Conservation (phyloP, 2,113 vertebrate species). For the Patagioenas fasciata region DNA sequence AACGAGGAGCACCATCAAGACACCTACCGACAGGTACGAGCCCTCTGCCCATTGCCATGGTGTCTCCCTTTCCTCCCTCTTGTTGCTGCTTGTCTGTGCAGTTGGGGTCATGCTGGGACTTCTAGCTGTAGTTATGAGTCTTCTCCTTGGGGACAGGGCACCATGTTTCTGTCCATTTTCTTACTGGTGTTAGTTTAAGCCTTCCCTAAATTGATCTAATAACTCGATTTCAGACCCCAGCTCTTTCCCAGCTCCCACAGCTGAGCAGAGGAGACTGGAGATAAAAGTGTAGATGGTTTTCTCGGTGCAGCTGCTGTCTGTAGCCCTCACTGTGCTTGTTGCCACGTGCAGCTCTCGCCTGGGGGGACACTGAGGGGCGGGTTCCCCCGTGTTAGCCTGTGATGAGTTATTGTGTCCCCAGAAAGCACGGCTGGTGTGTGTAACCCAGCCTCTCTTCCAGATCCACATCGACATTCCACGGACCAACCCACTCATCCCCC, state of each 20-base stretch:
- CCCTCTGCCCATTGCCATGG: not conserved
- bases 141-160: not conserved
- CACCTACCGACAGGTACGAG: constrained; percentile 92
- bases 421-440: not conserved
- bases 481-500: constrained; percentile 96
- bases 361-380: not conserved
- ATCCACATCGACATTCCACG: constrained; percentile 99
- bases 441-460: constrained; percentile 72
- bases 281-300: not conserved
- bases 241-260: not conserved
- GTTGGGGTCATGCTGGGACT: not conserved
- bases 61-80: not conserved
- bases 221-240: not conserved
- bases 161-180: not conserved
- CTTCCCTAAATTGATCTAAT: not conserved
- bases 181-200: not conserved
- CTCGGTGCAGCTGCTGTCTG: not conserved
- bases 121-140: not conserved
- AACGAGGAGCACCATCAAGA: constrained; percentile 96
- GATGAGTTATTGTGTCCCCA: not conserved
- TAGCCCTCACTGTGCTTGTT: not conserved
- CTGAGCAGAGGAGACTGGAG: not conserved
- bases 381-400: not conserved
- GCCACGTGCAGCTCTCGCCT: not conserved
- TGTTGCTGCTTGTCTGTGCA: not conserved